Evolutionary conservation across 2,888 invertebrate species (phyloP), one percentile per base, ranked within the genome.

Genomic region (Hydraecia micacea): DNA sequence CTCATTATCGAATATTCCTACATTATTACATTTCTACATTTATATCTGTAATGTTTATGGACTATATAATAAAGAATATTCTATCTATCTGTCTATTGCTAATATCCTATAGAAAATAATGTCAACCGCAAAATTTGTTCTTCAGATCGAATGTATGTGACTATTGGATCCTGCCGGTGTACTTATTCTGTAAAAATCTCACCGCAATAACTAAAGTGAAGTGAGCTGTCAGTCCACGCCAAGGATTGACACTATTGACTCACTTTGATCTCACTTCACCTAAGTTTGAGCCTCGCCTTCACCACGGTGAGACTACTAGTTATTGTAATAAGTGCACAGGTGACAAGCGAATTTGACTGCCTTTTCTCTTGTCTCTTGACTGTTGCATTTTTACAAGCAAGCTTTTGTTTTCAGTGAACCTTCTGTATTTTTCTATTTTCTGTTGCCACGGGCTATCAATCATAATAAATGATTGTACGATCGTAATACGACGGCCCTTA

Each of bases 401-500:
- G 25, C 7, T 32, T 55, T 65, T 18, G 18, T 42, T n/a, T 18
- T 0, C 28, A 79, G 32, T 62, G 32, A 74, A 62, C 13, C 86
- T 82, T 82, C 72, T 86, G 60, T n/a, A 11, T 42, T 2, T 25
- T 18, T 49, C 2, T 49, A 21, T 39, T 15, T 21, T 46, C 4
- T 65, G 21, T 67, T 66, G 18, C 39, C 63, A 28, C 5, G n/a
- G 7, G 58, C 73, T 46, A 85, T 87, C 83, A 81, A 86, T 83
- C 83, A 85, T 81, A 79, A 81, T 87, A 85, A 79, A 83, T 75
- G 75, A 77, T 79, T 77, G 79, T 76, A 73, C 58, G 36, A 72
- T 75, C 75, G 63, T 66, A 74, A 72, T 80, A 81, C 25, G 73
- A 55, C 39, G 55, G 72, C 79, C 79, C 86, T 86, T 86, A 76